Evolutionary conservation across 2,113 vertebrate species (phyloP), one percentile per base, ranked within the genome.

Genomic region (Rousettus leschenaultii): DNA sequence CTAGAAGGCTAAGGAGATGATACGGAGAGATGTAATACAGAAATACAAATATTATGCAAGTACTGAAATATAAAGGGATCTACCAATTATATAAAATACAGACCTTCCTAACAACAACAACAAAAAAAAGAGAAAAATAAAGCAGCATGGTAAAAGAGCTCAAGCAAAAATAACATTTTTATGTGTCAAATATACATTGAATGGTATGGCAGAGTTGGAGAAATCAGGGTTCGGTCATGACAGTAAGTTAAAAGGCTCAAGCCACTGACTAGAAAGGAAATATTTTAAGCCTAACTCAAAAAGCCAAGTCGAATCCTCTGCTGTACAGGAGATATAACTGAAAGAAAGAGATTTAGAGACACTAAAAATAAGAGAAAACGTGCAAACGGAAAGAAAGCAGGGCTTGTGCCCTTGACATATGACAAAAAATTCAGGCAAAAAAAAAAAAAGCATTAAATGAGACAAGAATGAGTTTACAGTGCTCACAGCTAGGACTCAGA

Each of bases 341-440:
- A 48, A 63, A 63, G 57, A 19, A 14, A 11, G 68, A 0, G 48
- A 70, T 3, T 45, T 14, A 6, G 12, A 14, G 61, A 63, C 13
- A 35, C 15, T 26, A 24, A 48, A 68, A 26, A 3, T 7, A 5
- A n/a, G 45, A 68, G 48, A 8, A 7, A 65, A 24, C 10, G 5
- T 0, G 11, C 7, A 38, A 55, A n/a, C 21, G 63, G 38, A 35
- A 8, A 5, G 53, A 30, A 91, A 30, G 48, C 38, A 19, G 30
- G 7, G 4, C 0, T 2, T 19, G 33, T 26, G 48, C 13, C 78
- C 55, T 16, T 15, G 13, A 7, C 15, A 7, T 0, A n/a, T 0
- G 30, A 30, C 3, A 30, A 33, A 51, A 14, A 45, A 70, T 24
- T 45, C 21, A 40, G 13, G 33, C 38, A 28, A 48, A 28, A 28